Percentiles rank a stretch among this genome's conserved stretches.
These are phyloP conservation scores for Cephus cinctus DNA, from an alignment of 1,140 invertebrate genomes.

Conservation along the genomic window DNA sequence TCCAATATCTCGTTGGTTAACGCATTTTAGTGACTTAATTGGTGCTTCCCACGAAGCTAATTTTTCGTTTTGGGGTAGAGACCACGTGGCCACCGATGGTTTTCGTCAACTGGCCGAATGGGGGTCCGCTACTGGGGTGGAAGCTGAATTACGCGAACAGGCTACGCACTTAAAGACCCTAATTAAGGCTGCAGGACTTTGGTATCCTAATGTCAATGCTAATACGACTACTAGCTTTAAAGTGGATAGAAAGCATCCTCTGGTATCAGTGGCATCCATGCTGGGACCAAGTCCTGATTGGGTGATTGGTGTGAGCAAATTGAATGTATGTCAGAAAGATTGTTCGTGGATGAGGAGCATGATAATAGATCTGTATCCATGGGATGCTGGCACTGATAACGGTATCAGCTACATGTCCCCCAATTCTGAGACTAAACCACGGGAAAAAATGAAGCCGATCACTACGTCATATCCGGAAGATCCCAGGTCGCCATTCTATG, in stretches of 20 bases:
- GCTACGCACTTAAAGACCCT: constrained; percentile 83
- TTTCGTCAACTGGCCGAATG: constrained; percentile 92
- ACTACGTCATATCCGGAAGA: constrained; percentile 86
- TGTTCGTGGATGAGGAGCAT: constrained; percentile 83
- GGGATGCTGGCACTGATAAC: constrained; percentile 92
- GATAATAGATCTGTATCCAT: constrained; percentile 85
- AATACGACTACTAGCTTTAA: constrained; percentile 84
- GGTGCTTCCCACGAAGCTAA: constrained; percentile 90
- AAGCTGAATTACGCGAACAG: constrained; percentile 84
- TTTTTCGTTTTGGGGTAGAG: constrained; percentile 94
- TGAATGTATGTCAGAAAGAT: constrained; percentile 85
- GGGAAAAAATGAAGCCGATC: constrained; percentile 85
- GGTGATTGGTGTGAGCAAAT: constrained; percentile 86
- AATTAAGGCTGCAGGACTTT: constrained; percentile 91
- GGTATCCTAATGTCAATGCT: constrained; percentile 89
- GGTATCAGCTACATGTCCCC: constrained; percentile 91
- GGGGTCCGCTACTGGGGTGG: constrained; percentile 88
- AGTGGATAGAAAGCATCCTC: constrained; percentile 84
- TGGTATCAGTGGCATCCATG: constrained; percentile 93
- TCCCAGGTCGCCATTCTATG: constrained; percentile 88
- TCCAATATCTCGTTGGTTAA: constrained; percentile 84
- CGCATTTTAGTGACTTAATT: constrained; percentile 97
- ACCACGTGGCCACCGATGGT: constrained; percentile 86
- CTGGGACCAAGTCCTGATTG: constrained; percentile 93
- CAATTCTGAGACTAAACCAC: constrained; percentile 81